Evolutionary conservation across 1,140 invertebrate species (phyloP).

Genomic region (Patella vulgata): DNA sequence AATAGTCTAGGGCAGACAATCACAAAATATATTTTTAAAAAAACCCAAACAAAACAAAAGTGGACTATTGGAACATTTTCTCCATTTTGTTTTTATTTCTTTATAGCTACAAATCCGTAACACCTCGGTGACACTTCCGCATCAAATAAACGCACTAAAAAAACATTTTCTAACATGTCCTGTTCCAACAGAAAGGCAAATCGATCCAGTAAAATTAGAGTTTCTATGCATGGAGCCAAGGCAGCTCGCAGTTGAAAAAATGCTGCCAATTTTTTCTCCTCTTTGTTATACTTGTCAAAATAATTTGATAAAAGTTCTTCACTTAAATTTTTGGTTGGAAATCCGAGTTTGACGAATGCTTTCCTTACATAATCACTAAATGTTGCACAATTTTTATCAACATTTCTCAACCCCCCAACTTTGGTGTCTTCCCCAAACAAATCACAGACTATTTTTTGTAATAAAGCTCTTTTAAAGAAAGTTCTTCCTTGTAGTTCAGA

Average conservation of each 20-base stretch:
- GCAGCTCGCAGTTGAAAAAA: slow-evolving; percentile 51
- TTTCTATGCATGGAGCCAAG: slow-evolving; percentile 55
- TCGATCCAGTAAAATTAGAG: slow-evolving; percentile 53
- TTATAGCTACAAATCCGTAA: slow-evolving; percentile 51
- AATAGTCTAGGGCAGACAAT: too few relatives aligned
- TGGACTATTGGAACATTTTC: too few relatives aligned
- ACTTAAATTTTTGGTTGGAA: slow-evolving; percentile 31
- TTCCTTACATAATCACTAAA: slow-evolving; percentile 42
- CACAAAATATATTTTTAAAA: too few relatives aligned
- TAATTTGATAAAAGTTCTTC: slow-evolving; percentile 34
- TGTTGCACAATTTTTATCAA: slow-evolving; percentile 10
- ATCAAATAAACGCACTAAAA: slow-evolving; percentile 52
- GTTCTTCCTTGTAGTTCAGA: slow-evolving; percentile 36
- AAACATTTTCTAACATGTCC: slow-evolving; percentile 36
- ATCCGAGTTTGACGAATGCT: slow-evolving; percentile 43
- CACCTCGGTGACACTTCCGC: slow-evolving; percentile 57
- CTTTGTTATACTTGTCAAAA: slow-evolving; percentile 28
- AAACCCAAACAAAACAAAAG: too few relatives aligned
- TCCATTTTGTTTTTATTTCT: too few relatives aligned
- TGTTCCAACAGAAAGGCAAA: slow-evolving; percentile 51
- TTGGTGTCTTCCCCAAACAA: slow-evolving; percentile 25
- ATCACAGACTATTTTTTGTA: slow-evolving; percentile 51
- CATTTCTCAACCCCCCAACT: slow-evolving; percentile 7
- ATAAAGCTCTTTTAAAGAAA: slow-evolving; percentile 42
- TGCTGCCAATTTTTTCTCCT: slow-evolving; percentile 37